Evolutionary conservation across 2,888 invertebrate species (phyloP).

Genomic region (Phortica magna): DNA sequence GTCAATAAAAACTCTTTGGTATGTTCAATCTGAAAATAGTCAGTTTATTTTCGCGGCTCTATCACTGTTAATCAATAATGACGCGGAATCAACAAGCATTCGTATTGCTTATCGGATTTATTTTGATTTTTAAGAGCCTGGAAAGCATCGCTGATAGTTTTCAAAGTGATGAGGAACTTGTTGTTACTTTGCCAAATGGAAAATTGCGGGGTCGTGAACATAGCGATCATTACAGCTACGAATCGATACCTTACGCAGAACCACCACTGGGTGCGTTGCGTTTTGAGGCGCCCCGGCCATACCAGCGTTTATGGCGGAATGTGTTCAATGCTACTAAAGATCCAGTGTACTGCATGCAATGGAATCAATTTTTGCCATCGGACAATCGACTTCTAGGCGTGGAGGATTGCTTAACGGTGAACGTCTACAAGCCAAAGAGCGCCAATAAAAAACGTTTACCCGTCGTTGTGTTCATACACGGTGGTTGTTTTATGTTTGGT

Average conservation of each 20-base stretch:
- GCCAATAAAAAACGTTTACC: conserved; percentile 76
- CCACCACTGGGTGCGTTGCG: conserved; percentile 82
- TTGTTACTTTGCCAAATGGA: conserved; percentile 57
- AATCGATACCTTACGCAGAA: conserved; percentile 83
- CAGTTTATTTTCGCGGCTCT: too few species aligned
- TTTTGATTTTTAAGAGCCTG: too few species aligned
- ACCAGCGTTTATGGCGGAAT: conserved; percentile 50
- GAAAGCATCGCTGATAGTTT: too few species aligned
- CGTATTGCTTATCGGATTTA: too few species aligned
- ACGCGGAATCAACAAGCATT: too few species aligned
- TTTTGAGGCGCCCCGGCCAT: conserved; percentile 78
- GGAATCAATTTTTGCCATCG: conserved; percentile 76
- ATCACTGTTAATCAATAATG: too few species aligned
- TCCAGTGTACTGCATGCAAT: conserved; percentile 82
- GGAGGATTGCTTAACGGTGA: conserved; percentile 84
- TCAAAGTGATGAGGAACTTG: conserved; percentile 44
- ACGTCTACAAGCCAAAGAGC: conserved; percentile 80
- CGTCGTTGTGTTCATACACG: conserved; percentile 84
- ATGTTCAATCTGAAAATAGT: too few species aligned
- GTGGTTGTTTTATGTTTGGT: conserved; percentile 85
- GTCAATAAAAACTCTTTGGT: too few species aligned
- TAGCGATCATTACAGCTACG: conserved; percentile 80
- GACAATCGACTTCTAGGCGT: conserved; percentile 78
- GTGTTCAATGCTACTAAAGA: conserved; percentile 80
- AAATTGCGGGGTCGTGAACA: conserved; percentile 59